Evolutionary conservation across 2,797 vertebrate species (phyloP).

Genomic region (Cyclopterus lumpus): DNA sequence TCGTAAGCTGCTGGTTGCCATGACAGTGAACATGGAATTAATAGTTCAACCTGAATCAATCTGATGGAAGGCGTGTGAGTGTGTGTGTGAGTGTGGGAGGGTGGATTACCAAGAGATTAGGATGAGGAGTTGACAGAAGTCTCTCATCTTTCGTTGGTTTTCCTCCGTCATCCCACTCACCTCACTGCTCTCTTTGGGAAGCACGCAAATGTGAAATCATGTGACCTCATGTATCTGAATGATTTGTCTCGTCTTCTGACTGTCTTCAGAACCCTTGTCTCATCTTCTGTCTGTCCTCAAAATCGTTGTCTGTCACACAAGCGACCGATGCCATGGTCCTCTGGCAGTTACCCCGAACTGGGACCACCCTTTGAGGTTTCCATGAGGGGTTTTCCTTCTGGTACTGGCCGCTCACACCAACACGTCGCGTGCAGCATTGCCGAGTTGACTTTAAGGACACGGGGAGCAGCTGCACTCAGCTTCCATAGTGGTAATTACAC

Average conservation of each 20-base stretch:
- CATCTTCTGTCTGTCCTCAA: too few species aligned
- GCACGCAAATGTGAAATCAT: not conserved
- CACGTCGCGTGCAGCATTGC: too few species aligned
- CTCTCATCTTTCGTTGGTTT: not conserved
- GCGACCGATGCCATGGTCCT: too few species aligned
- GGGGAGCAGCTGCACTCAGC: constrained; percentile 13
- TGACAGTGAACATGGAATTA: constrained; percentile 23
- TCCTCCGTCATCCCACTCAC: constrained; percentile 10
- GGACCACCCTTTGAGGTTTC: too few species aligned
- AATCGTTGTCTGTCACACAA: too few species aligned
- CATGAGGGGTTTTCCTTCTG: too few species aligned
- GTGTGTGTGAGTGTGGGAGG: too few species aligned
- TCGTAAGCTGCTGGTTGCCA: constrained; percentile 22
- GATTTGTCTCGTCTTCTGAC: not conserved
- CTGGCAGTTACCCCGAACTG: too few species aligned
- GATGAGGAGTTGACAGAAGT: constrained; percentile 8
- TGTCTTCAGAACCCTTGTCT: not conserved
- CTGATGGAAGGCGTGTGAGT: not conserved
- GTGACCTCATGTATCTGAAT: not conserved
- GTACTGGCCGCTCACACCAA: too few species aligned
- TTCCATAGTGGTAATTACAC: constrained; percentile 53
- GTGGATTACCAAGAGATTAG: constrained; percentile 32
- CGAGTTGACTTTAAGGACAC: not conserved
- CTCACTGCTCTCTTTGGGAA: not conserved
- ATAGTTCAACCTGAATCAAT: constrained; percentile 27